Base-by-base conservation (phyloP, 2,113 vertebrate genomes). In the Australoheros scitulus region DNA sequence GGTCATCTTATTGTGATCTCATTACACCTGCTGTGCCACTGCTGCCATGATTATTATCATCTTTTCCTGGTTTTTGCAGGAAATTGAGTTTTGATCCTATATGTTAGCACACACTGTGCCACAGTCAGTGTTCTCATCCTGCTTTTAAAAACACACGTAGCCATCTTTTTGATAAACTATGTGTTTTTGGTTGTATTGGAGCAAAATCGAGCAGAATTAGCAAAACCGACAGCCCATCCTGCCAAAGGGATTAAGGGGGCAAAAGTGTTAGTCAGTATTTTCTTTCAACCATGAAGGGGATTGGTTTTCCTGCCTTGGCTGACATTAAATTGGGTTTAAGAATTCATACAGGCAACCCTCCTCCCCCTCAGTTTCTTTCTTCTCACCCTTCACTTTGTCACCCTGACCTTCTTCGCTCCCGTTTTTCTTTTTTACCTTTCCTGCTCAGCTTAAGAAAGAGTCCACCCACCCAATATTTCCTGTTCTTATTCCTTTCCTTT, bases 311-410 rank as follows among this genome's bases (percentile, higher is more conserved):
- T 61, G 17, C 41, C 59, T 82, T 32, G 77, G 57, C 32, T 80
- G 68, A 87, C 55, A 75, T 81, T 87, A 76, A 84, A 82, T 70
- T 11, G 43, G 60, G 79, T 84, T 89, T 86, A 84, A 72, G 43
- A 91, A 81, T 88, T 89, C 74, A 82, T 17, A 41, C 14, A 36
- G 20, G 60, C 41, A 11, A 8, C 43, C 77, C 14, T 32, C 57
- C 36, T 6, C 29, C 76, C 20, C 11, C 75, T 60, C 72, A 3
- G 17, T 61, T 63, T 74, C 86, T 65, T 36, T 76, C 56, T 56
- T 3, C 79, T 81, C 24, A 32, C 17, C 43, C 65, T 72, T 52
- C 65, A 52, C 43, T 72, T 52, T 72, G 65, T 32, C 81, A 68
- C 34, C 78, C 34, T 65, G 60, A 65, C 75, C 55, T 56, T 70